These are phyloP conservation scores for Orius laevigatus DNA, from an alignment of 1,140 invertebrate species.

Conservation along the genomic window DNA sequence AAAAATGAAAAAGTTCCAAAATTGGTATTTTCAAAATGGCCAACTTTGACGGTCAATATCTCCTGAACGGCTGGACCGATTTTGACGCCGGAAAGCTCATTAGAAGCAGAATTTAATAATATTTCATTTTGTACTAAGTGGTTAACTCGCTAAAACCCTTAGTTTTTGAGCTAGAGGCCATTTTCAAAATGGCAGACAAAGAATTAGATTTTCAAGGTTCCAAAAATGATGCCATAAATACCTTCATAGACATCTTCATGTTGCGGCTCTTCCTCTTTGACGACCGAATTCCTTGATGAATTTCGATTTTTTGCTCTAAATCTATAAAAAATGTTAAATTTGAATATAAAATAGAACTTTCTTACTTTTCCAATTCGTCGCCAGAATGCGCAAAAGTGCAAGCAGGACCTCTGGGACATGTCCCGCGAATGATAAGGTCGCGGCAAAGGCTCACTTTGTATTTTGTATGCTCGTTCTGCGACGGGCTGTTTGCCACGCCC, in stretches of 20 bases:
- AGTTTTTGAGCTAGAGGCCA: no score
- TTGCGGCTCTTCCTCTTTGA: constrained; percentile 16
- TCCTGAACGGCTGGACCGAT: no score
- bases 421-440: constrained; percentile 56
- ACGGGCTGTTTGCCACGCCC: constrained; percentile 30
- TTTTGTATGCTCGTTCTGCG: constrained; percentile 30
- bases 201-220: no score
- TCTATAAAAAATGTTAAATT: constrained; percentile 23
- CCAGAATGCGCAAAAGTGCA: constrained; percentile 88
- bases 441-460: constrained; percentile 88
- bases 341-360: constrained; percentile 12
- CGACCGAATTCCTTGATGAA: constrained; percentile 11
- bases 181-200: no score
- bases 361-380: constrained; percentile 70
- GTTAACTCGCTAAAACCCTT: no score
- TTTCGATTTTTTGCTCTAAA: constrained; percentile 41
- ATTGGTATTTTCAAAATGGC: no score
- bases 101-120: no score
- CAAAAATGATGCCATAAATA: no score
- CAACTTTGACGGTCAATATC: no score
- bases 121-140: no score
- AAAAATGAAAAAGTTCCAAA: no score
- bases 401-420: constrained; percentile 66
- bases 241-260: constrained; percentile 10
- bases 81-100: no score